phyloP scores from a whole-genome alignment of 2,797 vertebrate species.

The Silurus lanzhouensis region DNA sequence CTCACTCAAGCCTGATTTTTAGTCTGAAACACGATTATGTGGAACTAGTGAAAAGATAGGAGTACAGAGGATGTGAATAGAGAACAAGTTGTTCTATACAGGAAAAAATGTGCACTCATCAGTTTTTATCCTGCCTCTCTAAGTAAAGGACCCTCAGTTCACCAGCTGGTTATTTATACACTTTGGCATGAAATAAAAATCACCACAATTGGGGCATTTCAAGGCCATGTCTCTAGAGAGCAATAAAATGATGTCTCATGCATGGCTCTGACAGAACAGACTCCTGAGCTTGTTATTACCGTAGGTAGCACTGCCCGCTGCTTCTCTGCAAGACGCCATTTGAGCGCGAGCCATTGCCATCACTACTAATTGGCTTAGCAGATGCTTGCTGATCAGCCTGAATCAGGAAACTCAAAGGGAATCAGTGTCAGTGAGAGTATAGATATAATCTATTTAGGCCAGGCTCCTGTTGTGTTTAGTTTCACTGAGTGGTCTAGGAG shows the following conservation, averaged over 20 bases:
- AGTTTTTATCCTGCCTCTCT: conserved; percentile 29
- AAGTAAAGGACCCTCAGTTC: conserved; percentile 20
- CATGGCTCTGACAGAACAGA: conserved; percentile 34
- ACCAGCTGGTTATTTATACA: conserved; percentile 51
- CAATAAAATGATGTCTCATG: conserved; percentile 44
- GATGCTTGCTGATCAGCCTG: conserved; percentile 47
- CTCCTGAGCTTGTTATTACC: conserved; percentile 12
- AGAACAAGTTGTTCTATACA: not conserved
- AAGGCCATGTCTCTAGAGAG: conserved; percentile 37
- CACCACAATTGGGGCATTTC: conserved; percentile 31
- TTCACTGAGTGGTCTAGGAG: not conserved
- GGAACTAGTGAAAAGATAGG: not conserved
- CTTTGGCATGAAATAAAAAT: conserved; percentile 49
- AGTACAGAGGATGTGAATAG: not conserved
- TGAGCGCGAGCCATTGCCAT: conserved; percentile 36
- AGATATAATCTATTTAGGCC: conserved; percentile 41
- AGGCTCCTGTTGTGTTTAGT: conserved; percentile 33
- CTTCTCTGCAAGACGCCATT: conserved; percentile 17
- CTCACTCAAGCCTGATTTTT: not conserved
- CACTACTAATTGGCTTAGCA: conserved; percentile 48
- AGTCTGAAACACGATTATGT: not conserved
- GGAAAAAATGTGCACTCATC: conserved; percentile 42
- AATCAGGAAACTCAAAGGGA: conserved; percentile 43
- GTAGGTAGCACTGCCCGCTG: conserved; percentile 19
- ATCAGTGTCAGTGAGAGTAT: conserved; percentile 25